Base-by-base conservation (phyloP, 2,113 vertebrate genomes). In the Chaetorhynchus papuensis region DNA sequence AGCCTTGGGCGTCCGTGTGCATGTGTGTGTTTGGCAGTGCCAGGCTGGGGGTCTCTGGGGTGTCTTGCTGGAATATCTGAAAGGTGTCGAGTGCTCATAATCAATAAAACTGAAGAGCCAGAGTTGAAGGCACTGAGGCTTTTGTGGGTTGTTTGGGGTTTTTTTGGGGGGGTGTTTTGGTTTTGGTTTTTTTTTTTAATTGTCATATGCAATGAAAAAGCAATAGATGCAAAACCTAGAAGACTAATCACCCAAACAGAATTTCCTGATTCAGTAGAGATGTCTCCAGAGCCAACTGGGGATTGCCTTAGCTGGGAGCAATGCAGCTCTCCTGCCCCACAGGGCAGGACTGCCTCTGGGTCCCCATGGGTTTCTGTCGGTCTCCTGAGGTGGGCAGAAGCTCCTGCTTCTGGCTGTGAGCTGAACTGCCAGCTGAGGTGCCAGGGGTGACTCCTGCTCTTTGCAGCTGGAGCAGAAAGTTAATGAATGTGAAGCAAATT, bases 301-400 rank as follows among this genome's bases (percentile, higher is more conserved):
- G 57, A 13, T 83, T 13, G 7, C 41, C 28, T 10, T 3, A 33
- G 31, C 22, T 12, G 61, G 80, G 77, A 53, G 70, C 37, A 19
- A 0, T 52, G 93, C 57, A 54, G 41, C 65, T 45, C 39, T 35
- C 26, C 72, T n/a, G 57, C 47, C 28, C 17, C 9, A 6, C 27
- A 13, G 59, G 59, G 37, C 63, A 52, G 47, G 28, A 4, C 41
- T 21, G 47, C 0, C 65, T 53, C 6, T 9, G 49, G 65, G 22
- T 77, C 17, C 35, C 52, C 15, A 0, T 7, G 0, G 3, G 21
- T 49, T 52, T 47, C 35, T 44, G 4, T 18, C 0, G 0, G 23
- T 10, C 41, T 42, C 47, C 65, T 15, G 57, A 13, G 49, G 6
- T 42, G 37, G 33, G 65, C 65, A 82, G 79, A 26, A 13, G 42